A percentile compares a stretch with the other conserved stretches of the same genome.
Evolutionary conservation across 1,140 invertebrate genomes (phyloP).

Genomic region (Temnothorax curvispinosus): DNA sequence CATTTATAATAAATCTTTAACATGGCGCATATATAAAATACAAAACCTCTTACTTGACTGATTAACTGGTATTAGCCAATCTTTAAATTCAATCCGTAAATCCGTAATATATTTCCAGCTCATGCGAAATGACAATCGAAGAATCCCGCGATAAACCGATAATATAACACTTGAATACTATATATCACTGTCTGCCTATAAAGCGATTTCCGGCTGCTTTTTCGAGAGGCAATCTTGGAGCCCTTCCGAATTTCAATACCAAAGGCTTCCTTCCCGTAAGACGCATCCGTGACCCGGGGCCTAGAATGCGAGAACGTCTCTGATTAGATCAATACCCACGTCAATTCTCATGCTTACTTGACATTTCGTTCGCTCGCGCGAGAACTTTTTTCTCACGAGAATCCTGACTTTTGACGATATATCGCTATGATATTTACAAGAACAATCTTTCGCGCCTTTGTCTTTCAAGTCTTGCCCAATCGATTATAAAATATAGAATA

Average conservation of each 20-base stretch:
- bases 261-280: conserved; percentile 25
- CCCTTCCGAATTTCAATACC: conserved; percentile 41
- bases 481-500: conserved; percentile 12
- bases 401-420: neutral
- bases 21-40: neutral
- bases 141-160: conserved; percentile 8
- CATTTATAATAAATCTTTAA: neutral
- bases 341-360: conserved; percentile 5
- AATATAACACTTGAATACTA: conserved; percentile 1
- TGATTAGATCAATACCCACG: conserved; percentile 40
- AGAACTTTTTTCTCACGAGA: neutral
- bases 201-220: conserved; percentile 36
- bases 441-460: neutral
- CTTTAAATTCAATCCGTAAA: neutral
- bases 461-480: neutral
- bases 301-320: neutral
- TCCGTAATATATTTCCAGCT: neutral
- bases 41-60: neutral
- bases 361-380: neutral
- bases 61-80: neutral
- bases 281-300: neutral
- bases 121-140: neutral
- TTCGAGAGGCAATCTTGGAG: conserved; percentile 30
- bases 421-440: neutral
- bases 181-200: conserved; percentile 33